Conservation (phyloP, 2,888 invertebrate species). For the Lampropteryx suffumata region DNA sequence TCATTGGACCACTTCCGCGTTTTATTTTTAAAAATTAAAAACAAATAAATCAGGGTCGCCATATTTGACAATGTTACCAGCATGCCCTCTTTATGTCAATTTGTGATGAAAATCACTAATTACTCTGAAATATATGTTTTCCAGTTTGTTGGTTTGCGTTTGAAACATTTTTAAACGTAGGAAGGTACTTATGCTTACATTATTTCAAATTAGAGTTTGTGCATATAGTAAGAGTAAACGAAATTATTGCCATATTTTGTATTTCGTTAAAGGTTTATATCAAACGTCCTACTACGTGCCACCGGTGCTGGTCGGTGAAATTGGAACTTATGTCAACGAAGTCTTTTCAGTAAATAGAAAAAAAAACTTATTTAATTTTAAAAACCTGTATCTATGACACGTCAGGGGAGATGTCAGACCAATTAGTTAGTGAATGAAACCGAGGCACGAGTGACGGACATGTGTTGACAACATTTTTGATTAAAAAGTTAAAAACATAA, state of each 20-base stretch:
- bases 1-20: constrained; percentile 76
- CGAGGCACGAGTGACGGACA: constrained; percentile 67
- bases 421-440: constrained; percentile 77
- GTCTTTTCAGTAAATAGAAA: constrained; percentile 22
- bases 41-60: constrained; percentile 75
- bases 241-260: not conserved
- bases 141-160: not conserved
- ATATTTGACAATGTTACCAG: constrained; percentile 50
- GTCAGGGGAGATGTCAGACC: constrained; percentile 71
- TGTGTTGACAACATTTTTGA: constrained; percentile 62
- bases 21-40: constrained; percentile 80
- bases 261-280: constrained; percentile 14
- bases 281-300: constrained; percentile 10
- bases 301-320: not conserved
- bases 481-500: constrained; percentile 54
- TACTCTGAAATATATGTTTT: constrained; percentile 3
- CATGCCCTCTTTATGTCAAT: constrained; percentile 19
- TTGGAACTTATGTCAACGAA: constrained; percentile 25
- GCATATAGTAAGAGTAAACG: too few relatives aligned
- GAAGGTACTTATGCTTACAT: too few relatives aligned
- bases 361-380: constrained; percentile 60
- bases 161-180: too few relatives aligned
- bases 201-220: too few relatives aligned
- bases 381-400: constrained; percentile 52
- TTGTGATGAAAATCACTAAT: constrained; percentile 14